Percentiles rank a stretch among this genome's conserved stretches.
Evolutionary conservation across 2,113 vertebrate genomes (phyloP).

Genomic region (Columbina picui): DNA sequence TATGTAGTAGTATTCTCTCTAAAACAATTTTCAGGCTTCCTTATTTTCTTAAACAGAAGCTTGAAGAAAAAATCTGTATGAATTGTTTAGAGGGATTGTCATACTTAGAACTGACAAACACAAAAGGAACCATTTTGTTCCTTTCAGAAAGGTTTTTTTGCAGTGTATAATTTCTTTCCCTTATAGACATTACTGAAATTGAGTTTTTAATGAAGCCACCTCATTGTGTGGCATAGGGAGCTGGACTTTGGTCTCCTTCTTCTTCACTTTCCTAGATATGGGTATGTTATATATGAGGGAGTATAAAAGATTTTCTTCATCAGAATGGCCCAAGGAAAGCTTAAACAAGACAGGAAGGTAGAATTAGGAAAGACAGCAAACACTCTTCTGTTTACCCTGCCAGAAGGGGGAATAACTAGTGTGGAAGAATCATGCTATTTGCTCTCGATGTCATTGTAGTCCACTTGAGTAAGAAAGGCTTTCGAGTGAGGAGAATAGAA

Average conservation of each 20-base stretch:
- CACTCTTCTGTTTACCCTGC: background rate
- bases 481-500: background rate
- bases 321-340: background rate
- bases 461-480: background rate
- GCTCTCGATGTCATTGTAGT: background rate
- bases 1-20: background rate
- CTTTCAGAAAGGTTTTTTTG: background rate
- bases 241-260: background rate
- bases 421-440: background rate
- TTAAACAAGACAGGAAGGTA: background rate
- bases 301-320: background rate
- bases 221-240: background rate
- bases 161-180: background rate
- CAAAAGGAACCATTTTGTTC: background rate
- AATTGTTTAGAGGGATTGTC: background rate
- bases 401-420: background rate
- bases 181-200: background rate
- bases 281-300: background rate
- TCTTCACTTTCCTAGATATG: background rate
- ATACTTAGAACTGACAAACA: background rate
- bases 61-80: background rate
- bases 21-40: background rate
- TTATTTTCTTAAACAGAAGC: background rate
- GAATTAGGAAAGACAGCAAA: background rate
- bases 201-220: background rate